Percentiles rank a stretch among this genome's conserved stretches.
Evolutionary conservation across 2,888 invertebrate genomes (phyloP).

Genomic region (Drosophila pegasa): DNA sequence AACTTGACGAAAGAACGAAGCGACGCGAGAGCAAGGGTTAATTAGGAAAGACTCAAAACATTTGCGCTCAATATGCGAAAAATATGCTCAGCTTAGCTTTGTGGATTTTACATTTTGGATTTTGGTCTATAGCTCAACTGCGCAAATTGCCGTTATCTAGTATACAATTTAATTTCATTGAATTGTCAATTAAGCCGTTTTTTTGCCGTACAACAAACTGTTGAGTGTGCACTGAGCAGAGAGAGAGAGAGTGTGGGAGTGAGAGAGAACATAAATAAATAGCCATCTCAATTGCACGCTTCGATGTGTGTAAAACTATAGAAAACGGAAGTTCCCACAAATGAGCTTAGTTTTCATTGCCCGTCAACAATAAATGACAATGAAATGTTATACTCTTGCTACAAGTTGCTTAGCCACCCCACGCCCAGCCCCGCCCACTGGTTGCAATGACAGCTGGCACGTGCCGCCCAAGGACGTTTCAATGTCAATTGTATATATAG

Average conservation of each 20-base stretch:
- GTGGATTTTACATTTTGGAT: background rate
- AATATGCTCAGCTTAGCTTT: background rate
- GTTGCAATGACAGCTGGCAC: constrained; percentile 49
- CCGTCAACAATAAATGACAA: constrained; percentile 41
- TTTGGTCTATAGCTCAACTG: constrained; percentile 30
- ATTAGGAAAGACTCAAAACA: constrained; percentile 5
- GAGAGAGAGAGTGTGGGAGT: constrained; percentile 8
- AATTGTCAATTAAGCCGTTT: constrained; percentile 67
- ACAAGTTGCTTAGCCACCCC: constrained; percentile 14
- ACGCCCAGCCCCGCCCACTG: constrained; percentile 29
- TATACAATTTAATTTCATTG: constrained; percentile 65
- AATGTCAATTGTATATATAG: constrained; percentile 60
- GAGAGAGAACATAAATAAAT: constrained; percentile 14
- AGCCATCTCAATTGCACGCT: constrained; percentile 20
- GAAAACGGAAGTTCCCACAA: constrained; percentile 62
- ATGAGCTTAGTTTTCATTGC: constrained; percentile 31
- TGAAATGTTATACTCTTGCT: constrained; percentile 55
- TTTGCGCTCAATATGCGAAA: constrained; percentile 3
- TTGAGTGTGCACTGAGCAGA: constrained; percentile 41
- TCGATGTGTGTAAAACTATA: constrained; percentile 30
- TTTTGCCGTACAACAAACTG: constrained; percentile 38
- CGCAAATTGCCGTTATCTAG: constrained; percentile 63
- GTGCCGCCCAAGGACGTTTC: constrained; percentile 76
- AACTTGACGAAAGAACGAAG: constrained; percentile 4
- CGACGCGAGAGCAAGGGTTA: background rate